Evolutionary conservation across 37 sponge, comb jelly and placozoan species (phyloP).

Genomic region (Cladorhizidae sp.): DNA sequence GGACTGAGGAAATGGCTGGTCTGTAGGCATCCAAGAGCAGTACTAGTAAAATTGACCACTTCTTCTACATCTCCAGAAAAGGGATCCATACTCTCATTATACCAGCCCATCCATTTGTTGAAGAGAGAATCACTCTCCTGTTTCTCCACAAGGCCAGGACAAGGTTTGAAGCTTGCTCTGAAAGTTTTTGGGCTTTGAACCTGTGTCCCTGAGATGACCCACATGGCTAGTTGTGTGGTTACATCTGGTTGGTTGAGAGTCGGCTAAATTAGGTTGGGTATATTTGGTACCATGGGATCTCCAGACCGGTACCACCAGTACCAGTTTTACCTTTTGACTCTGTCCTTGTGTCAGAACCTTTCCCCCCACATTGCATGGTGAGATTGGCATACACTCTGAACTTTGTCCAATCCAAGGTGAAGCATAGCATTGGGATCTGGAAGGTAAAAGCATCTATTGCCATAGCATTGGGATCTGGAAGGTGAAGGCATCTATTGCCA

Average conservation of each 20-base stretch:
- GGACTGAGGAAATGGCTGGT: conserved; percentile 42
- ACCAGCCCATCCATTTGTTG: conserved; percentile 31
- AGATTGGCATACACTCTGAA: conserved; percentile 8
- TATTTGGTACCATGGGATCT: conserved; percentile 21
- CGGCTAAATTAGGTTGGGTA: conserved; percentile 26
- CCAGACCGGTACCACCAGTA: conserved; percentile 48
- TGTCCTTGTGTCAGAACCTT: conserved; percentile 22
- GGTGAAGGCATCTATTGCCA: too few species aligned
- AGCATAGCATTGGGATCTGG: too few species aligned
- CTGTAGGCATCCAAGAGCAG: conserved; percentile 26
- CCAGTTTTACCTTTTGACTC: background rate
- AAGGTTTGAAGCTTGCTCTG: conserved; percentile 32
- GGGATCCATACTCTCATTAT: conserved; percentile 30
- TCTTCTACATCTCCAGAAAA: conserved; percentile 37
- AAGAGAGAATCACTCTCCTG: conserved; percentile 17
- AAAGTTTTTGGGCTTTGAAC: conserved; percentile 43
- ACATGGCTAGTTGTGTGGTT: conserved; percentile 20
- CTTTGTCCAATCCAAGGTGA: conserved; percentile 28
- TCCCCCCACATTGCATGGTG: conserved; percentile 42
- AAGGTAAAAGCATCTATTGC: too few species aligned
- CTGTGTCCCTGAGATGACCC: conserved; percentile 31
- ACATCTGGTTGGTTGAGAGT: conserved; percentile 17
- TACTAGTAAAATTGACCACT: conserved; percentile 45
- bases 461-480: too few species aligned
- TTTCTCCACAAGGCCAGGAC: conserved; percentile 37